Conservation (phyloP, 2,113 vertebrate species). For the Takifugu flavidus region DNA sequence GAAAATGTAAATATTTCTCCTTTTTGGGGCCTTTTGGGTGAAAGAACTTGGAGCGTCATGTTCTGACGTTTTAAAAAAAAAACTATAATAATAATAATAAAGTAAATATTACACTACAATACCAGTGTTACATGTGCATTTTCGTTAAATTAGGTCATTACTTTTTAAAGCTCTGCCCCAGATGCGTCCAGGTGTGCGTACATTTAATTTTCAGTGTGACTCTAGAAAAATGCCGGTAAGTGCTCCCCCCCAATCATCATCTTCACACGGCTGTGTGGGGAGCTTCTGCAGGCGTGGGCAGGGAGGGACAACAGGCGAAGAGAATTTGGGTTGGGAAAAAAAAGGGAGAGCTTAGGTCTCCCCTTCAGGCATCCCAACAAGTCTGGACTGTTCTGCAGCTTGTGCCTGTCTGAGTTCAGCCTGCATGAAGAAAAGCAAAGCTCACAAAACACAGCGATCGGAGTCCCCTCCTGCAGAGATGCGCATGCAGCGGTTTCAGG, state of each 20-base stretch:
- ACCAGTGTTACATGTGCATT: not conserved
- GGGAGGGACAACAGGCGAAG: constrained; percentile 45
- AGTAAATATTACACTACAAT: no score
- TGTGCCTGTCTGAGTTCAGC: constrained; percentile 26
- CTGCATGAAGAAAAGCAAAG: constrained; percentile 7
- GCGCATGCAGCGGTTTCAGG: constrained; percentile 10
- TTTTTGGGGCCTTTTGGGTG: no score
- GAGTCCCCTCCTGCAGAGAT: constrained; percentile 38
- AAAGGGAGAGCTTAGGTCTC: constrained; percentile 44
- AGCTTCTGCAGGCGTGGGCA: constrained; percentile 32
- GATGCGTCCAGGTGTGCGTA: not conserved
- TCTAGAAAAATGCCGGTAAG: not conserved
- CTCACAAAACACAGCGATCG: constrained; percentile 20
- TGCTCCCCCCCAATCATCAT: no score
- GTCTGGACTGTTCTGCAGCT: constrained; percentile 65
- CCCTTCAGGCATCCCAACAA: constrained; percentile 72
- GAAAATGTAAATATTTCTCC: no score
- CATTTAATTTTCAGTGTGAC: not conserved
- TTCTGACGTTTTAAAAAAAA: no score
- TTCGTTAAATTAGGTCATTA: not conserved
- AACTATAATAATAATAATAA: no score
- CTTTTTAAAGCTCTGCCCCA: not conserved
- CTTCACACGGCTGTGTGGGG: not conserved
- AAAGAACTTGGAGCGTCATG: no score
- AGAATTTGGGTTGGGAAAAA: constrained; percentile 10